Conservation (phyloP, 2,888 invertebrate genomes). For the Brachyopa scutellaris region DNA sequence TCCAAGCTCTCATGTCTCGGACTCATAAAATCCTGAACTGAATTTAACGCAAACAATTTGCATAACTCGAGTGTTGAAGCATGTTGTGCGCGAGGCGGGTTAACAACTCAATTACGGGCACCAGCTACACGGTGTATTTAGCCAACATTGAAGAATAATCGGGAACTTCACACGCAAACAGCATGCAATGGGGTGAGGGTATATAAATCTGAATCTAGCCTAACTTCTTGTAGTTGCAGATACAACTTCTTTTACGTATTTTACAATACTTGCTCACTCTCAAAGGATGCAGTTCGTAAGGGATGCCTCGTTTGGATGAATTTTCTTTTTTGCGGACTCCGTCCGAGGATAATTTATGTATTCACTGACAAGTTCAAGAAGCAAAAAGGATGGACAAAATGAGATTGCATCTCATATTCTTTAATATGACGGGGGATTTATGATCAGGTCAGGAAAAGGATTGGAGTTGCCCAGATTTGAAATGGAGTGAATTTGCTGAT, state of each 20-base stretch:
- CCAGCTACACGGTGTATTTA: constrained; percentile 47
- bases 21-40: constrained; percentile 52
- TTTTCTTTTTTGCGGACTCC: constrained; percentile 5
- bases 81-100: constrained; percentile 38
- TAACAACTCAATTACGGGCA: constrained; percentile 71
- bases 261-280: not conserved
- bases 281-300: not conserved
- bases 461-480: constrained; percentile 33
- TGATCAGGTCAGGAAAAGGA: constrained; percentile 29
- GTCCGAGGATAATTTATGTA: constrained; percentile 38
- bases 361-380: constrained; percentile 57
- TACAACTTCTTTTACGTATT: constrained; percentile 32
- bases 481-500: constrained; percentile 41
- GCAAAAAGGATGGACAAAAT: constrained; percentile 12
- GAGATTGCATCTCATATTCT: constrained; percentile 53
- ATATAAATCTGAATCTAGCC: constrained; percentile 17
- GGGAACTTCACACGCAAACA: constrained; percentile 59
- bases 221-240: no score
- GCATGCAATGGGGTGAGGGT: constrained; percentile 1
- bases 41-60: constrained; percentile 69
- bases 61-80: constrained; percentile 68
- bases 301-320: not conserved
- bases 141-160: constrained; percentile 57
- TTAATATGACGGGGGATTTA: constrained; percentile 52
- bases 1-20: constrained; percentile 45